Evolutionary conservation across 2,113 vertebrate species (phyloP), one percentile per base, ranked within the genome.

Genomic region (Atherinomorus stipes): DNA sequence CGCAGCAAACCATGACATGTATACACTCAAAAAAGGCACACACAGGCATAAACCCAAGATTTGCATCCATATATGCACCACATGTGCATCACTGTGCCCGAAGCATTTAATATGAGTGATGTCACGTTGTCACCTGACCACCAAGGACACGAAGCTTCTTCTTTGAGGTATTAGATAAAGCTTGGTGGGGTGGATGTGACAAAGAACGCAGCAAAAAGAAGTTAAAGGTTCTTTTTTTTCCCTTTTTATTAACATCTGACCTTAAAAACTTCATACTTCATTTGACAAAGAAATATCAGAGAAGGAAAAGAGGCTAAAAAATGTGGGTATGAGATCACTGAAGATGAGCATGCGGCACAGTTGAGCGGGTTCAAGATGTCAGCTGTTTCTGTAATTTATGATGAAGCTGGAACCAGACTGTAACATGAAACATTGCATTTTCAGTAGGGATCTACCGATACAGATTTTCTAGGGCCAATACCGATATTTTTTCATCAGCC

Each of bases 71-170:
- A 60, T 62, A 65, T 15, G 19, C 38, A 16, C 2, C 10, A 44
- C 42, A 44, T 3, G 1, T 0, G 31, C 4, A 1, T 1, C 0
- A 19, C 25, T 38, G 68, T 42, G 47, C 50, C 13, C 1, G 56
- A 19, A 53, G 50, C 22, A 1, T 65, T 50, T 21, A 12, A 13
- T 21, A 71, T 21, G 21, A 42, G 51, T 22, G 51, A 78, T 2
- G 61, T 75, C 66, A 60, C 54, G 3, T 31, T 19, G 38, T 62
- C 76, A 71, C 66, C 64, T 49, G 67, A 78, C 50, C 44, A 47
- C 47, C 64, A 60, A 67, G 76, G 67, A 47, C 63, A 44, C 56
- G 1, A 15, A 18, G 37, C 12, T 44, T 44, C n/a, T 57, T 50
- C 56, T 0, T 31, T 23, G 15, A 28, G 31, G 26, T 38, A 38